Base-by-base conservation (phyloP, 2,888 invertebrate species). In the Lycophotia porphyrea region DNA sequence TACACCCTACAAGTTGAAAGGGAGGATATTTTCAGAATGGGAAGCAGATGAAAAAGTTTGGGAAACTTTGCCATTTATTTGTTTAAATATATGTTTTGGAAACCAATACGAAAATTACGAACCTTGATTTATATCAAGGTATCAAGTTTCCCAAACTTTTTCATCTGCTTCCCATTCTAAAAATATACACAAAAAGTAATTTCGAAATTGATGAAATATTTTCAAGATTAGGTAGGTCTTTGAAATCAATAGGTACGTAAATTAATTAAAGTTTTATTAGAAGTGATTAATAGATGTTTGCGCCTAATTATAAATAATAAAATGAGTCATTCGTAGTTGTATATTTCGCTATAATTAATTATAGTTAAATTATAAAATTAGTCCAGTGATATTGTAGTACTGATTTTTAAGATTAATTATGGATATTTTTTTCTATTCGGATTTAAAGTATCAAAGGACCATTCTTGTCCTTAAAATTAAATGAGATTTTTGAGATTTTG, bases 341-440 rank as follows among this genome's bases (percentile, higher is more conserved):
- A 84, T 39, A 69, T 73, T 79, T 75, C 72, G 67, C 75, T 84
- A 76, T 83, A 78, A 76, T 79, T 81, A 78, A 84, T 78, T 72
- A 24, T 80, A 85, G 82, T 74, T 84, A 82, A 84, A 78, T 77
- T 83, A 76, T 87, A 81, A 82, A 58, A 83, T 80, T 66, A 86
- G 63, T 83, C 85, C 81, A 86, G 86, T 86, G 86, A 86, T 86
- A 80, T 63, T 72, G 70, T 65, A 74, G 44, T 42, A 34, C 52
- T 36, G 44, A 55, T 70, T 65, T 64, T 66, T 49, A 49, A 61
- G 7, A 70, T 58, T 65, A 34, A 71, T 61, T 34, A 44, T 74
- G 76, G 61, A 73, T 76, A 61, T 73, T 34, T 63, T 78, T 55
- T n/a, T 44, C 13, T 15, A 21, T 47, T 27, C 3, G 2, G 0